These are phyloP conservation scores for Diorhabda elongata DNA, from an alignment of 1,140 invertebrate genomes.

Conservation along the genomic window DNA sequence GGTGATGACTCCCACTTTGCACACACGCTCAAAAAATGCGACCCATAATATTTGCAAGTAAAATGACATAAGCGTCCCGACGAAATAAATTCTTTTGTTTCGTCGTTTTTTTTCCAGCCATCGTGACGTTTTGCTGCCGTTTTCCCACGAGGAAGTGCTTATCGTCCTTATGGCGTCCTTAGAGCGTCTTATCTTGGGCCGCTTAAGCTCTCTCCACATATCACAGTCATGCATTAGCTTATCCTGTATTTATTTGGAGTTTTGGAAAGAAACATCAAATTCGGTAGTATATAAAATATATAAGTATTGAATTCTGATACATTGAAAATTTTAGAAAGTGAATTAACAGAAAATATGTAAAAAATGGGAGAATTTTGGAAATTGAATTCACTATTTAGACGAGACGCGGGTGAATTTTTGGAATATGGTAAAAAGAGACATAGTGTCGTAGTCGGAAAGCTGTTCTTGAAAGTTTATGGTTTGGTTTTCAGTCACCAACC, in stretches of 20 bases:
- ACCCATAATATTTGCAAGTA: slow-evolving; percentile 49
- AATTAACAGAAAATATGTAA: too few relatives aligned
- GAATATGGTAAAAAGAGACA: too few relatives aligned
- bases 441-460: too few relatives aligned
- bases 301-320: too few relatives aligned
- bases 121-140: not conserved
- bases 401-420: too few relatives aligned
- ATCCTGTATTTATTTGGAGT: slow-evolving; percentile 4
- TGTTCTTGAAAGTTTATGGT: too few relatives aligned
- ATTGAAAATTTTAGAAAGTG: too few relatives aligned
- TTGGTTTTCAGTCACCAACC: too few relatives aligned
- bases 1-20: slow-evolving; percentile 47
- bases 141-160: slow-evolving; percentile 10
- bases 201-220: not conserved
- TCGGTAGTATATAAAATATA: too few relatives aligned
- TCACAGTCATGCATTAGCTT: slow-evolving; percentile 19
- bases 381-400: too few relatives aligned
- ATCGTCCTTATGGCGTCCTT: not conserved
- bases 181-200: not conserved
- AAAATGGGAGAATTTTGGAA: too few relatives aligned
- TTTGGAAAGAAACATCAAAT: not conserved
- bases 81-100: slow-evolving; percentile 47
- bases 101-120: slow-evolving; percentile 19
- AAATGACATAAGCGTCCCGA: slow-evolving; percentile 46
- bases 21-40: slow-evolving; percentile 43